Evolutionary conservation across 2,888 invertebrate genomes (phyloP), one percentile per base, ranked within the genome.

Genomic region (Marasmarcha lunaedactyla): DNA sequence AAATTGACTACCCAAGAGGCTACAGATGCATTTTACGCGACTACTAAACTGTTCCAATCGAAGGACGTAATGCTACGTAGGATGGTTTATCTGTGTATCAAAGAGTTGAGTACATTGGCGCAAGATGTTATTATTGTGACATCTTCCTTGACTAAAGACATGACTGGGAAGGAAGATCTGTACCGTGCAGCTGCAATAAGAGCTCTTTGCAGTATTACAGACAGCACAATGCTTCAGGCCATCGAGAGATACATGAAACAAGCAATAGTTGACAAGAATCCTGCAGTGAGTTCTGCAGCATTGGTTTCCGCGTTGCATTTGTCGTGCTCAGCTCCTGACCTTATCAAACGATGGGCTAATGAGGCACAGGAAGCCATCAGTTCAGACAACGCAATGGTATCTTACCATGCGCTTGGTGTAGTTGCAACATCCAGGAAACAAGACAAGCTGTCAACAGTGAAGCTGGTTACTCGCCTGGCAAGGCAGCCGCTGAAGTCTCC

Each of bases 41-140:
- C 98, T 88, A 99, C 99, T 0, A 99, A 99, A 73, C 84, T 99
- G 35, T 99, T 99, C 71, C 99, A 99, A 74, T 97, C 95, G 0
- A 94, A 94, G 57, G 99, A 99, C 86, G 93, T 94, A 0, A 93
- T 96, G 51, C 78, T 99, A 14, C 87, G 99, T 30, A 87, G 99
- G 5, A 90, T 99, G 88, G 97, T 99, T 2, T 99, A 99, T 63
- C 81, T 99, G 41, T 97, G 97, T 27, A 95, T 95, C 39, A 95
- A 99, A 65, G 98, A 99, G 63, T 78, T 99, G 53, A 95, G 97
- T 57, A 89, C 89, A 1, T 86, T 97, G 40, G 97, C 99, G 1
- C 97, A 99, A 63, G 98, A 99, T 88, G 98, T 99, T 2, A 99
- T 99, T 51, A 99, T 99, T 55, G 99, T 99, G 0, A 99, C 99